Base-by-base conservation (phyloP, 2,113 vertebrate species). In the Myiopsitta monachus region DNA sequence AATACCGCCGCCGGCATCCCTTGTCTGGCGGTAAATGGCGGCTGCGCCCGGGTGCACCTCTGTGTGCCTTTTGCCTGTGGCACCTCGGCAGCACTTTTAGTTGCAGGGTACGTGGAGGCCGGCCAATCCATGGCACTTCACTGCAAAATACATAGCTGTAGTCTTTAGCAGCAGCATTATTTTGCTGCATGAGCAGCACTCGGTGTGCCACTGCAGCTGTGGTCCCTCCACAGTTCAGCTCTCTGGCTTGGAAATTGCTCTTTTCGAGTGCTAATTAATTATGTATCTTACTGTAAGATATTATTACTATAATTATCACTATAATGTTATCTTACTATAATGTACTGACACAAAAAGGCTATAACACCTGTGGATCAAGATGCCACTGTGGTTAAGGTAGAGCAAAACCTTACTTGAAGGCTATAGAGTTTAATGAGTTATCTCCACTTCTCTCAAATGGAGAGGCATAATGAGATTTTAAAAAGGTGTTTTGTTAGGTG, bases 301-400 rank as follows among this genome's bases (percentile, higher is more conserved):
- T 13, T 55, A 31, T 55, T 55, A 21, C 30, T 55, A 13, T 55
- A 55, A 55, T 55, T 33, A 21, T 55, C 18, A 21, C 54, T 55
- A 8, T 55, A 31, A 55, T 21, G 11, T 55, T 52, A 41, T 14
- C 15, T 70, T 46, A 44, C 18, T 70, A 1, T 44, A 46, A 3
- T 6, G 5, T 62, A 19, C 8, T 28, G 38, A 6, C 1, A 14
- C 7, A 41, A 47, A 68, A 52, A 47, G 16, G 4, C 14, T 43
- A 0, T 43, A 52, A 24, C 5, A 4, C 2, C 2, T 2, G 4
- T 7, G 7, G n/a, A 6, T 67, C 82, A 39, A 44, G 24, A 28
- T 79, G 21, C 18, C 8, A 2, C 8, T 72, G 1, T 23, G 15
- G 14, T 72, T 67, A 46, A 26, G 18, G 9, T 30, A 38, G 36